Conservation (phyloP, 2,113 vertebrate species). For the Nothobranchius furzeri region DNA sequence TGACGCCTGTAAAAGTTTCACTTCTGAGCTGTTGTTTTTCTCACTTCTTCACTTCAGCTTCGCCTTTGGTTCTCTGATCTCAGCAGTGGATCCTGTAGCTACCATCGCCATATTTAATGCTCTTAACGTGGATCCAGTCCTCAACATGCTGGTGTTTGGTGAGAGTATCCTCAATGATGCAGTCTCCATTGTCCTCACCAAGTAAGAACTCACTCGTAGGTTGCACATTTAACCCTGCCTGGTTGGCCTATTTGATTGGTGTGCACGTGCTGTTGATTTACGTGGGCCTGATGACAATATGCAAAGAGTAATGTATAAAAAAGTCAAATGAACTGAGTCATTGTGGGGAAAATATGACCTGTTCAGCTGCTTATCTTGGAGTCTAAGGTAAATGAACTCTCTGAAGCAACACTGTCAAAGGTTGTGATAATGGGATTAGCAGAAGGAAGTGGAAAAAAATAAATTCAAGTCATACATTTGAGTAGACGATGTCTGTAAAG, state of each 20-base stretch:
- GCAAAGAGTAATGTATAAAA: neutral
- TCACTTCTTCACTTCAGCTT: slow-evolving; percentile 80
- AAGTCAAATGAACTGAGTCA: too few species aligned
- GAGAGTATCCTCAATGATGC: slow-evolving; percentile 99
- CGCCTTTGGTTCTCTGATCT: slow-evolving; percentile 98
- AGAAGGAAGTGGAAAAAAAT: neutral
- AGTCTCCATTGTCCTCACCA: slow-evolving; percentile 96
- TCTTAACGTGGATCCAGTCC: slow-evolving; percentile 96
- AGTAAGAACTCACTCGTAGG: slow-evolving; percentile 78
- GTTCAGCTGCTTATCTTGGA: neutral
- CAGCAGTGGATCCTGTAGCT: slow-evolving; percentile 96
- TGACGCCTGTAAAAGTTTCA: neutral
- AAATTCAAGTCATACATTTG: neutral
- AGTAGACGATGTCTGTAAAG: neutral
- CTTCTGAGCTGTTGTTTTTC: neutral
- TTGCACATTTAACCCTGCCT: too few species aligned
- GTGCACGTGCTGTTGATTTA: slow-evolving; percentile 1
- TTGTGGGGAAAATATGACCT: neutral
- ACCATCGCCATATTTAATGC: slow-evolving; percentile 99
- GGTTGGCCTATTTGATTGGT: slow-evolving; percentile 1
- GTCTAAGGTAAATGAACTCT: neutral
- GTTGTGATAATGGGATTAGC: neutral
- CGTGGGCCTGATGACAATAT: neutral
- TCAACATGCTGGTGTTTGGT: slow-evolving; percentile 98
- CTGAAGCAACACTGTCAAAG: neutral